phyloP scores from a whole-genome alignment of 2,797 vertebrate species.

The Megaceryle alcyon region DNA sequence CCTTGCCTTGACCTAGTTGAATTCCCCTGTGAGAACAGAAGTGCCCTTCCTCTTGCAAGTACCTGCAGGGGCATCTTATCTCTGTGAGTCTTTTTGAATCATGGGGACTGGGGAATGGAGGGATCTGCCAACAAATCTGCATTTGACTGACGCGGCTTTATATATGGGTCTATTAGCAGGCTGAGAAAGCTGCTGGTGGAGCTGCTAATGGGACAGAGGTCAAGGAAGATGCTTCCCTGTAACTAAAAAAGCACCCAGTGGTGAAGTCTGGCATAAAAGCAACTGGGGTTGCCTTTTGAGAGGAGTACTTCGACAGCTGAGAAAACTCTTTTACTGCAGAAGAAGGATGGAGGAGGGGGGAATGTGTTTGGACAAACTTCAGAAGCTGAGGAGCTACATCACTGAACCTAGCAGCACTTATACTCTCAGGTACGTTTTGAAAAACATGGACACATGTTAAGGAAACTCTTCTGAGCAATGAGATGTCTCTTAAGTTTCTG shows the following conservation, averaged over 20 bases:
- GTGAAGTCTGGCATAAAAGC: background rate
- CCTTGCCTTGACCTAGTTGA: background rate
- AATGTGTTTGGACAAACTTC: background rate
- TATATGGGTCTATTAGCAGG: background rate
- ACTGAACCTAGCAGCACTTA: background rate
- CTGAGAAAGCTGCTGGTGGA: background rate
- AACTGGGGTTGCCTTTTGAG: background rate
- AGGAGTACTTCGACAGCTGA: background rate
- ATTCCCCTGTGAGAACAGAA: background rate
- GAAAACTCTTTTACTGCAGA: background rate
- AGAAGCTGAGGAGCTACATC: background rate
- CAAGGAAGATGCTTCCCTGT: background rate
- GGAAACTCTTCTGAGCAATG: background rate
- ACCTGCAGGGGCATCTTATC: background rate
- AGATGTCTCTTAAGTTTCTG: background rate
- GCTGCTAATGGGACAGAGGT: background rate
- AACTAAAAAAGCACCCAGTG: background rate
- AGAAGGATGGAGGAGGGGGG: background rate
- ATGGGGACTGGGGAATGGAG: background rate
- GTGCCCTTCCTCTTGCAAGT: background rate
- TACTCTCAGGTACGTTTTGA: background rate
- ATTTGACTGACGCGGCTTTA: background rate
- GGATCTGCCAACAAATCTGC: background rate
- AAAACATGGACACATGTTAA: accelerated
- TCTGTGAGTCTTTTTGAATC: background rate